Base-by-base conservation (phyloP, 1,140 invertebrate genomes). In the Diorhabda carinulata region DNA sequence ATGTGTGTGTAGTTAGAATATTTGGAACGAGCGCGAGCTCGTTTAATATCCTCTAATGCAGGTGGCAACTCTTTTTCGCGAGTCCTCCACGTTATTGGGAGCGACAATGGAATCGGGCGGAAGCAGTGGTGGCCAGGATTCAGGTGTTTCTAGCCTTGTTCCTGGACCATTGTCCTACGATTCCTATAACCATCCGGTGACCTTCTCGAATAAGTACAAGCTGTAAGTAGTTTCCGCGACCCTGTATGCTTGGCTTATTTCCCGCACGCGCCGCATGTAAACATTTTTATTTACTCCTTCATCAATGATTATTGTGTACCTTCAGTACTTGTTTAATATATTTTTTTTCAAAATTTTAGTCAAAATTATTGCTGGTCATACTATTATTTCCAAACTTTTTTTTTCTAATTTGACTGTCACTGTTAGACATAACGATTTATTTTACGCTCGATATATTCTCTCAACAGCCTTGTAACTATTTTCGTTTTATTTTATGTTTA, bases 41-140 rank as follows among this genome's bases (percentile, higher is more conserved):
- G 77, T 66, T 71, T 68, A 70, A 72, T 52, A 52, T 52, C 69
- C 66, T 70, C 74, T 69, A 77, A 89, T 89, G 88, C 88, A 89
- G 84, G 88, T 89, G 78, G 88, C 88, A 76, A 89, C 87, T 80
- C 78, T 89, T 77, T 89, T 89, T 79, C 84, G 87, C 72, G 88
- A 89, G 82, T 87, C 87, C 77, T 86, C 87, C 76, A 88, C 87
- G 77, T 83, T 89, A 77, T 82, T 89, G 72, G 87, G 87, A 76
- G 88, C 87, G 73, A 85, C 84, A 64, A 88, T 83, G 78, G 83
- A 87, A 79, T 84, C 82, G 75, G 77, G 76, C 74, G 79, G 77
- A 74, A 80, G 73, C 77, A 78, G 71, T 68, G 70, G 70, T 63
- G 74, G 64, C 74, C 71, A 72, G 69, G 80, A 71, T 70, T 77